These are phyloP conservation scores for Cichlasoma orientale DNA, from an alignment of 2,797 vertebrate species.

Conservation along the genomic window DNA sequence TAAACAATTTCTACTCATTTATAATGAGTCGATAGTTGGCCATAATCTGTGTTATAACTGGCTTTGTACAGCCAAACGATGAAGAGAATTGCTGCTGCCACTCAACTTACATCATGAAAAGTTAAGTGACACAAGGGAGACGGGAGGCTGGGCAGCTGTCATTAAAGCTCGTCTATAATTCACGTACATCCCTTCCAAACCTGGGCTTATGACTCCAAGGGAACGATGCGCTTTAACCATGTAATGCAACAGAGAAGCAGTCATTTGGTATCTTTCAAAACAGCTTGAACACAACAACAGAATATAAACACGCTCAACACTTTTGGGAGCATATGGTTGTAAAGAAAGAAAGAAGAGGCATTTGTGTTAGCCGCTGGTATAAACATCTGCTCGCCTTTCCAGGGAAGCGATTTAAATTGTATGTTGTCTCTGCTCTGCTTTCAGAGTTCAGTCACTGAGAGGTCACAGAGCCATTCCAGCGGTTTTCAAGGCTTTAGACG, in stretches of 20 bases:
- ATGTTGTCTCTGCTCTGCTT: constrained; percentile 27
- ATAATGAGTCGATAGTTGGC: background rate
- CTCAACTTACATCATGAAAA: constrained; percentile 52
- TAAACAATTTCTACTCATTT: constrained; percentile 3
- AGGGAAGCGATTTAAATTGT: constrained; percentile 40
- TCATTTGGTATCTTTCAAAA: constrained; percentile 19
- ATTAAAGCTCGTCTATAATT: constrained; percentile 66
- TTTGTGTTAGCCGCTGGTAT: background rate
- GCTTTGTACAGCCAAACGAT: background rate
- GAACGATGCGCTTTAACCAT: constrained; percentile 28
- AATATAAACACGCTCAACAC: background rate
- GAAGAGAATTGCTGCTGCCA: constrained; percentile 27
- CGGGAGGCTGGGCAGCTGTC: constrained; percentile 50
- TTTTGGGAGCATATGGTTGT: background rate
- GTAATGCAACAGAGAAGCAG: background rate
- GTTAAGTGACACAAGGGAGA: constrained; percentile 54
- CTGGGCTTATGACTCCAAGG: constrained; percentile 19
- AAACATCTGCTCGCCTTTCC: constrained; percentile 37
- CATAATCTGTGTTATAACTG: background rate
- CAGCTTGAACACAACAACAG: background rate
- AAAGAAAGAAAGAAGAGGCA: background rate
- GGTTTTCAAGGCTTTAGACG: constrained; percentile 44
- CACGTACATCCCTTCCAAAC: constrained; percentile 50
- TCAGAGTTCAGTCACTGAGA: constrained; percentile 28
- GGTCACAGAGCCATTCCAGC: constrained; percentile 51